These are phyloP conservation scores for Stegostoma tigrinum DNA, from an alignment of 2,113 vertebrate genomes.

Conservation along the genomic window DNA sequence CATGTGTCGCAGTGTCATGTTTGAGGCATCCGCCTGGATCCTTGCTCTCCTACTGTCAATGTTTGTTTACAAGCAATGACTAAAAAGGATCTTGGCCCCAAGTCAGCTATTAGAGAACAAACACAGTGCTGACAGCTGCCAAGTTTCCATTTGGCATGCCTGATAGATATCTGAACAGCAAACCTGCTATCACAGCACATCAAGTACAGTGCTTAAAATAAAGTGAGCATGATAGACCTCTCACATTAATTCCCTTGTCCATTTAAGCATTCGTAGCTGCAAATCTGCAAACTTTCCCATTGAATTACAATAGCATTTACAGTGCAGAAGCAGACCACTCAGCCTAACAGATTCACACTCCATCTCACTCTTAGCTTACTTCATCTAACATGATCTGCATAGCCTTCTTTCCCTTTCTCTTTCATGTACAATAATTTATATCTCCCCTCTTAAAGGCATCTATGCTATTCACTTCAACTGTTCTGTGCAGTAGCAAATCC, in stretches of 20 bases:
- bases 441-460: neutral
- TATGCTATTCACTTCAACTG: neutral
- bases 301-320: neutral
- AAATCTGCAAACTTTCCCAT: neutral
- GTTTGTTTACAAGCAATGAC: slow-evolving; percentile 55
- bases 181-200: slow-evolving; percentile 3
- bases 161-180: neutral
- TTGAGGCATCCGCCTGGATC: slow-evolving; percentile 39
- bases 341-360: neutral
- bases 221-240: neutral
- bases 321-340: neutral
- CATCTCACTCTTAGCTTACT: no score
- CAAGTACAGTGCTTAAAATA: slow-evolving; percentile 14
- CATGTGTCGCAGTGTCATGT: neutral
- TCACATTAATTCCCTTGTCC: neutral
- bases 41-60: slow-evolving; percentile 42
- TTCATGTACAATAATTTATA: neutral
- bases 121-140: slow-evolving; percentile 55
- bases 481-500: neutral
- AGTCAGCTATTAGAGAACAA: slow-evolving; percentile 44
- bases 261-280: neutral
- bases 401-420: neutral
- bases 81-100: slow-evolving; percentile 42
- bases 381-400: neutral
- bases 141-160: slow-evolving; percentile 45